Base-by-base conservation (phyloP, 2,888 invertebrate species). In the Lasiommata megera region DNA sequence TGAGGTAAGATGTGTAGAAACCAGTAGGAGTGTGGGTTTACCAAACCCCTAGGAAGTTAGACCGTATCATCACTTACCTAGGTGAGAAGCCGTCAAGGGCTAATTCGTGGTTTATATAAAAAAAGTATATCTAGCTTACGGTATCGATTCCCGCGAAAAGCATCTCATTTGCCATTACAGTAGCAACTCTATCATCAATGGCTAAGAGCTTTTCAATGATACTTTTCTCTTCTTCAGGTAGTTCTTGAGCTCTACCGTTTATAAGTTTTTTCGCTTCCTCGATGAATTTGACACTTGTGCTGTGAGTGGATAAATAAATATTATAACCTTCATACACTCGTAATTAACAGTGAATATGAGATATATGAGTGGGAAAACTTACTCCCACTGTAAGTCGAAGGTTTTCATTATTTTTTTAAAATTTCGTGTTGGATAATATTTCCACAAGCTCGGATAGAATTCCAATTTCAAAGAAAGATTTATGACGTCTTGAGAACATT, bases 91-190 rank as follows among this genome's bases (percentile, higher is more conserved):
- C 6, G 16, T 17, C 6, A 43, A n/a, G 9, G n/a, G 2, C 23
- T 16, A 41, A 7, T 41, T n/a, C n/a, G n/a, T n/a, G n/a, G n/a
- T n/a, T n/a, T n/a, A n/a, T n/a, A n/a, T n/a, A n/a, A 41, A 6
- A 43, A 43, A 3, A 3, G 2, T 23, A 23, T 23, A 23, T 23
- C 2, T 23, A 23, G 29, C 29, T 51, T 81, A 96, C 95, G 54
- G 95, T 95, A 73, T 95, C 95, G 37, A 94, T 92, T 56, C 95
- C 95, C 43, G 94, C 95, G 46, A 93, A 81, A 28, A 95, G 69
- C 93, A 95, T 93, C 74, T 95, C 95, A 65, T 93, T 89, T 0
- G 93, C 93, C 93, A 95, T 94, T 65, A 93, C 91, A 23, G 92
- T 71, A 0, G 95, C 95, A 8, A 94, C 90, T 69, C 86, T 88